Conservation (phyloP, 2,797 vertebrate genomes). For the Dendrocincla tyrannina region DNA sequence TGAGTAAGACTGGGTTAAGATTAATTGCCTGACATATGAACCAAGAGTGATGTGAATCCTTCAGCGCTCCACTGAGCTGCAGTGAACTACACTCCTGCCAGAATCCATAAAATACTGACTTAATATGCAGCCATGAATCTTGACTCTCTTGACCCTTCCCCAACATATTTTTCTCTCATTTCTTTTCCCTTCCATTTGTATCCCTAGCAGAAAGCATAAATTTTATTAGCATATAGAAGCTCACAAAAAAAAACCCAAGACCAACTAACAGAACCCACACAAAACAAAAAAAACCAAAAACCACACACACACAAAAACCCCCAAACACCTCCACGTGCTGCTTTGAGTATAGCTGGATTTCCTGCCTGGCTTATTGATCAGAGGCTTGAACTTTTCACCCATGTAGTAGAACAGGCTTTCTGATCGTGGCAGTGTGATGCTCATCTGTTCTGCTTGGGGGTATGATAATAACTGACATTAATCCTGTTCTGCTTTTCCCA, state of each 20-base stretch:
- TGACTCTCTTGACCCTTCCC: background rate
- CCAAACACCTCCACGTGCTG: background rate
- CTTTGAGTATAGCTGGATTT: background rate
- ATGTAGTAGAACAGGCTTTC: background rate
- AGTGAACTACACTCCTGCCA: background rate
- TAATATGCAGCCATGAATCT: background rate
- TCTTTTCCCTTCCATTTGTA: background rate
- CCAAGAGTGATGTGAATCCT: background rate
- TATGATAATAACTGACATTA: background rate
- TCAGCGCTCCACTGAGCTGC: background rate
- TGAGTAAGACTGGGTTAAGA: background rate
- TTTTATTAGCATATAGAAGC: background rate
- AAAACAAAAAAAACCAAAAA: background rate
- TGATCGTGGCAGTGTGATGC: background rate
- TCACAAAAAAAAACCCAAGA: background rate
- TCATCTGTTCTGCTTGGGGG: background rate
- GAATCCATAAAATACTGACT: background rate
- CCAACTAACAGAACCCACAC: background rate
- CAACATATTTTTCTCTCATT: background rate
- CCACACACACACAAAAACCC: too few species aligned
- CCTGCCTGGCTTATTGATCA: conserved; percentile 7
- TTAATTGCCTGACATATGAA: background rate
- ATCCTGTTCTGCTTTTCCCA: background rate
- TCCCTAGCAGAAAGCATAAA: background rate
- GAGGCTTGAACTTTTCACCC: conserved; percentile 46